Evolutionary conservation across 2,113 vertebrate genomes (phyloP).

Genomic region (Microcebus lehilahytsara): DNA sequence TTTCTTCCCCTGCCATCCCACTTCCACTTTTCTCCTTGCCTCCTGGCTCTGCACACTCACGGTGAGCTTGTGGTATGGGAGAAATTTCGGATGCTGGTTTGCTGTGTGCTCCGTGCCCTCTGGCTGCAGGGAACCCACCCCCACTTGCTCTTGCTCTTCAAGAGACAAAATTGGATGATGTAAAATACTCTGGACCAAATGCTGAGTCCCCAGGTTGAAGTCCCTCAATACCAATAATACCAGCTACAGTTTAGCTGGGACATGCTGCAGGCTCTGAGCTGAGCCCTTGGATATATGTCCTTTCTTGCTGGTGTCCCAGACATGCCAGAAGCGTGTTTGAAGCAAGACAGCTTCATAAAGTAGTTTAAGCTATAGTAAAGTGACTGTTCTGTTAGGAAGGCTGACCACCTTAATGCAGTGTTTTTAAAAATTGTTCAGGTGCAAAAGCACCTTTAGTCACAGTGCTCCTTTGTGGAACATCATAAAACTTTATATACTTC

Average conservation of each 20-base stretch:
- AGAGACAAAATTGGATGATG: not conserved
- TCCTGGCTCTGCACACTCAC: too few relatives aligned
- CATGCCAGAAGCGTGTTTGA: not conserved
- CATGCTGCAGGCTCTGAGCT: not conserved
- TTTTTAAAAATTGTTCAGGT: not conserved
- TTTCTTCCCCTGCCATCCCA: too few relatives aligned
- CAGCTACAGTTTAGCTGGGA: not conserved
- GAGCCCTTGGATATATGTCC: not conserved
- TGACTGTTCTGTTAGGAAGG: too few relatives aligned
- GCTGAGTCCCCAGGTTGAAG: not conserved
- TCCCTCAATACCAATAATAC: not conserved
- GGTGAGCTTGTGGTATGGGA: not conserved
- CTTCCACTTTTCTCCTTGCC: too few relatives aligned
- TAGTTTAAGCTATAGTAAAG: not conserved
- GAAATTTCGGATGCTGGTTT: not conserved
- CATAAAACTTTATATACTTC: not conserved
- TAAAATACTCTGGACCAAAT: not conserved
- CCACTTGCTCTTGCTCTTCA: not conserved
- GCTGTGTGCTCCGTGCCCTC: not conserved
- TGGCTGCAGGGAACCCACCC: not conserved
- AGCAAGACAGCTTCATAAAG: not conserved
- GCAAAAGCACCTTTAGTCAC: not conserved
- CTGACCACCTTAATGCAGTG: not conserved
- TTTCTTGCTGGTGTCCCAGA: not conserved
- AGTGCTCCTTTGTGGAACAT: not conserved